phyloP scores from a whole-genome alignment of 2,113 vertebrate genomes.

The Mustelus asterias region DNA sequence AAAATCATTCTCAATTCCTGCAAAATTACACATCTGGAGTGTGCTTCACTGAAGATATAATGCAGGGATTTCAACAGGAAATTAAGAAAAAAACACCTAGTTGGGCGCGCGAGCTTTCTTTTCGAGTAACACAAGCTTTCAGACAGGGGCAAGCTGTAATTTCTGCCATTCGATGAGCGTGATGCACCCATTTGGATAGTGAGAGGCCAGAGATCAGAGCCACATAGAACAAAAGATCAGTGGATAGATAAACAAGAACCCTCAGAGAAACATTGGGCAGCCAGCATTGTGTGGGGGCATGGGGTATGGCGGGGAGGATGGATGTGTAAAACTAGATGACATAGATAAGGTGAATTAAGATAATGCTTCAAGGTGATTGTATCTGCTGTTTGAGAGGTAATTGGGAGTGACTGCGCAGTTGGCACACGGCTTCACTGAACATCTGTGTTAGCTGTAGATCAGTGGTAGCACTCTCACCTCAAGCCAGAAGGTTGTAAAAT shows the following conservation, averaged over 20 bases:
- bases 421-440: not conserved
- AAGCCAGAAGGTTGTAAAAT: not conserved
- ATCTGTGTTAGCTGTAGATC: not conserved
- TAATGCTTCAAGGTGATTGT: not conserved
- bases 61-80: not conserved
- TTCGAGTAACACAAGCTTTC: not conserved
- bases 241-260: not conserved
- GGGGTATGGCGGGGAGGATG: not conserved
- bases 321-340: not conserved
- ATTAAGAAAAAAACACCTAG: not conserved
- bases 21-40: not conserved
- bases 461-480: not conserved
- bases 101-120: not conserved
- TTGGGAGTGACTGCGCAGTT: not conserved
- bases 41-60: not conserved
- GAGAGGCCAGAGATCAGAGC: not conserved
- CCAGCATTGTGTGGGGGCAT: not conserved
- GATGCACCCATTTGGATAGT: not conserved
- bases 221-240: not conserved
- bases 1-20: not conserved
- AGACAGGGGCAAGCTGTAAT: not conserved
- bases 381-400: not conserved
- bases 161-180: not conserved
- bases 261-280: not conserved
- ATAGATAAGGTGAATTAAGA: not conserved